Percentiles rank a stretch among this genome's conserved stretches.
These are phyloP conservation scores for Lasioglossum vierecki DNA, from an alignment of 2,888 invertebrate species.

Conservation along the genomic window DNA sequence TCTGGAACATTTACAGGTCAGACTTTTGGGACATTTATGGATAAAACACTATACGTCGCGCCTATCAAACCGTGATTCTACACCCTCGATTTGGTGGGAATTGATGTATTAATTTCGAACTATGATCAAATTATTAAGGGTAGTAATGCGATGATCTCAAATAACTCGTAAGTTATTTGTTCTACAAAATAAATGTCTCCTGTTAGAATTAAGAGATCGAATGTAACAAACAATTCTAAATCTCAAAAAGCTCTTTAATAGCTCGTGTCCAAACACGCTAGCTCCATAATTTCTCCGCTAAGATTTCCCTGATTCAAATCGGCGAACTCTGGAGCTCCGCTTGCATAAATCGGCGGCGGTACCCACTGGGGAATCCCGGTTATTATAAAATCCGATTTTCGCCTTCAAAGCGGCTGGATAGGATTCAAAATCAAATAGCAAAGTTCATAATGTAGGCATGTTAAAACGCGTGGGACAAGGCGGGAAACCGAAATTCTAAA, in stretches of 20 bases:
- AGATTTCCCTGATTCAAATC: not conserved
- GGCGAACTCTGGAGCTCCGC: not conserved
- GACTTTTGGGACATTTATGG: too few relatives aligned
- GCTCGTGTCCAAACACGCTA: not conserved
- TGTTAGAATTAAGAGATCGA: too few relatives aligned
- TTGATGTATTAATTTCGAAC: too few relatives aligned
- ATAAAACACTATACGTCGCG: too few relatives aligned
- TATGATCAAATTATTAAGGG: too few relatives aligned
- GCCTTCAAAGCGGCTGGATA: not conserved
- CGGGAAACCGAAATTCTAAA: slow-evolving; percentile 4
- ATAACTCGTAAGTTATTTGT: too few relatives aligned
- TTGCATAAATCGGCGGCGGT: not conserved
- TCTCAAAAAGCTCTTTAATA: not conserved
- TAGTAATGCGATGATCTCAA: too few relatives aligned
- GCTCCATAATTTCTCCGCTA: not conserved
- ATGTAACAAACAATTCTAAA: too few relatives aligned
- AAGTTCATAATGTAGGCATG: not conserved
- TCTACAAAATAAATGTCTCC: too few relatives aligned
- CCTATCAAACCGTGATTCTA: too few relatives aligned
- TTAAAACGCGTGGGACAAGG: slow-evolving; percentile 16
- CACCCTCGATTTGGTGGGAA: too few relatives aligned
- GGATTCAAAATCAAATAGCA: slow-evolving; percentile 2
- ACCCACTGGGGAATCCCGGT: not conserved
- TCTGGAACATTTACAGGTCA: too few relatives aligned
- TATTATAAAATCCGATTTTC: slow-evolving; percentile 5